These are phyloP conservation scores for Cremastobaeus sp. DNA, from an alignment of 2,888 invertebrate species.

Conservation along the genomic window DNA sequence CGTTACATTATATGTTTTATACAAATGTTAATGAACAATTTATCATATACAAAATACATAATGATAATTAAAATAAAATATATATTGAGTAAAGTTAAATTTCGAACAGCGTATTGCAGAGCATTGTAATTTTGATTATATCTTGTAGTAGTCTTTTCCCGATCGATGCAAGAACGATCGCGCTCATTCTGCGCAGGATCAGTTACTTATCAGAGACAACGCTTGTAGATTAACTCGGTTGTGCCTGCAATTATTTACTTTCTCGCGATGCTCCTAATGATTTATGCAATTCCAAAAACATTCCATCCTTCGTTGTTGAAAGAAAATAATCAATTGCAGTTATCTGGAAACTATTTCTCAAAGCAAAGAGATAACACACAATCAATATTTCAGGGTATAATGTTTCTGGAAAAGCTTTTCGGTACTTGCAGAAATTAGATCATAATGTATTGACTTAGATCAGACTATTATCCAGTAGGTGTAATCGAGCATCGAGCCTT, in stretches of 20 bases:
- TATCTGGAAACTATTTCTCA: too few species aligned
- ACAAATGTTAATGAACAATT: neutral
- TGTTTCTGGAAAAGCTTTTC: conserved; percentile 70
- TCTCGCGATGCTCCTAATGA: conserved; percentile 76
- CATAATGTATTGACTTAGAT: conserved; percentile 77
- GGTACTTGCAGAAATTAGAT: conserved; percentile 72
- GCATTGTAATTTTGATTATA: conserved; percentile 52
- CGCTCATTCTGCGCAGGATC: conserved; percentile 62
- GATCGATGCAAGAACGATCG: conserved; percentile 61
- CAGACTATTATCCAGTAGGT: conserved; percentile 74
- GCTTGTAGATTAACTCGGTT: conserved; percentile 76
- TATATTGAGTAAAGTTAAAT: neutral
- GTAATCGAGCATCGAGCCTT: conserved; percentile 78
- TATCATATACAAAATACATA: neutral
- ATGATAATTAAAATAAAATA: too few species aligned
- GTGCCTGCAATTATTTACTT: conserved; percentile 78
- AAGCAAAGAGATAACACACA: too few species aligned
- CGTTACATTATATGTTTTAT: conserved; percentile 21
- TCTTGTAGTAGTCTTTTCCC: conserved; percentile 57
- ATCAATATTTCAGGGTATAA: too few species aligned
- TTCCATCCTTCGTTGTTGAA: conserved; percentile 65
- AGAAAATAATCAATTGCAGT: too few species aligned
- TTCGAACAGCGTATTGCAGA: conserved; percentile 61
- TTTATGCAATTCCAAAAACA: conserved; percentile 73
- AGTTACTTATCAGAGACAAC: conserved; percentile 55